Conservation (phyloP, 2,797 vertebrate species). For the Epinephelus malabaricus region DNA sequence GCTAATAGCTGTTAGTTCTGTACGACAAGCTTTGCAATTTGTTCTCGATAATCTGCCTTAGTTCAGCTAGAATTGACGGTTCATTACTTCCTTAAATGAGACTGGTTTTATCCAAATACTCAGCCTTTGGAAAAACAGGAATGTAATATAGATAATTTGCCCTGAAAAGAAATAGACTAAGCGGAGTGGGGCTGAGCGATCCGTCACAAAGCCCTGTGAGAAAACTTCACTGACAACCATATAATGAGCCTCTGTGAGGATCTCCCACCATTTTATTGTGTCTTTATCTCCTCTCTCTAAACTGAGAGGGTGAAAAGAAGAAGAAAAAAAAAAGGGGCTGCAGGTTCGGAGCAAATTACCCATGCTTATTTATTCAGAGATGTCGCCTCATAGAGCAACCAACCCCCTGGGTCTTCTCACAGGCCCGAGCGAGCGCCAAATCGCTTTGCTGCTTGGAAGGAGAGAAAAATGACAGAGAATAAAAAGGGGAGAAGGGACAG, state of each 20-base stretch:
- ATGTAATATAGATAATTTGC: conserved; percentile 70
- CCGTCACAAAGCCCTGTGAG: conserved; percentile 70
- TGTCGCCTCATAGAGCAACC: conserved; percentile 57
- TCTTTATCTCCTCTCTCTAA: conserved; percentile 73
- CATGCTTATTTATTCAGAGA: conserved; percentile 82
- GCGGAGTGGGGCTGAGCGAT: conserved; percentile 50
- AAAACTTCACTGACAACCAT: conserved; percentile 78
- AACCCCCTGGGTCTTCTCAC: conserved; percentile 64
- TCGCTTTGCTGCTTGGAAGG: conserved; percentile 47
- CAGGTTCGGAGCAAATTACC: conserved; percentile 78
- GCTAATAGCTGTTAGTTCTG: conserved; percentile 51
- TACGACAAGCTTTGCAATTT: conserved; percentile 54
- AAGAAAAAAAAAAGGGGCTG: conserved; percentile 34
- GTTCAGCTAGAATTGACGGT: conserved; percentile 41
- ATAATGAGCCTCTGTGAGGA: conserved; percentile 77
- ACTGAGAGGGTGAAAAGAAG: conserved; percentile 51
- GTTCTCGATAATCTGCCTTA: conserved; percentile 53
- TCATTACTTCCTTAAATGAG: conserved; percentile 64
- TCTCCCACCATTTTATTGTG: conserved; percentile 77
- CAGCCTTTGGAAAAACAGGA: conserved; percentile 29
- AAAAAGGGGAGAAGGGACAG: conserved; percentile 6
- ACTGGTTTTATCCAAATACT: conserved; percentile 46
- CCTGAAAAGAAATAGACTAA: conserved; percentile 56
- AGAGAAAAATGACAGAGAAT: conserved; percentile 12
- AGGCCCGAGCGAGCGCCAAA: conserved; percentile 60